A percentile compares a stretch with the other conserved stretches of the same genome.
These are phyloP conservation scores for Panagrolaimus sp. DNA, from an alignment of 1,140 invertebrate species.

Conservation along the genomic window DNA sequence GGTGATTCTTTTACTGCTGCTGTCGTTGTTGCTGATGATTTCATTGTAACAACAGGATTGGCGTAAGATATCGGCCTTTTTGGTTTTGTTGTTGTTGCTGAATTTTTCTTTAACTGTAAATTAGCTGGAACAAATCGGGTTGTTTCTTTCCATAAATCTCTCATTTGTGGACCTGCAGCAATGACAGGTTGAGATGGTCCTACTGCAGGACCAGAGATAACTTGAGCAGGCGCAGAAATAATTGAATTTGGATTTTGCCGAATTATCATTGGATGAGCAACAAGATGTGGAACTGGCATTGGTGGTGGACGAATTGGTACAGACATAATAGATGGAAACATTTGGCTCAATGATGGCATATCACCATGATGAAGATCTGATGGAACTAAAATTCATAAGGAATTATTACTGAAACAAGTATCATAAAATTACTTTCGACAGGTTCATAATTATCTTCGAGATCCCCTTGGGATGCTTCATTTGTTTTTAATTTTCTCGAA, in stretches of 20 bases:
- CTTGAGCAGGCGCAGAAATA: constrained; percentile 57
- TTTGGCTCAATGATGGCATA: not conserved
- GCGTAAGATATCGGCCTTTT: constrained; percentile 29
- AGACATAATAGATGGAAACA: not conserved
- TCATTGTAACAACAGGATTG: not conserved
- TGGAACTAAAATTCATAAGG: too few species aligned
- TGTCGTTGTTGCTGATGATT: too few species aligned
- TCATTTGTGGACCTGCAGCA: constrained; percentile 61
- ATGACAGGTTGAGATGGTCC: constrained; percentile 39
- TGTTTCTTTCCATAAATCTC: constrained; percentile 60
- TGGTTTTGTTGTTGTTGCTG: constrained; percentile 55
- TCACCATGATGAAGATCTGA: not conserved
- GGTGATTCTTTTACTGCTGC: not conserved
- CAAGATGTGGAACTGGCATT: not conserved
- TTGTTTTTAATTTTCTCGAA: not conserved
- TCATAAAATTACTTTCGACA: constrained; percentile 4
- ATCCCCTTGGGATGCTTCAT: not conserved
- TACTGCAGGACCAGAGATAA: constrained; percentile 39
- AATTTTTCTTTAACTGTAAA: constrained; percentile 57
- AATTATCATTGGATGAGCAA: too few species aligned
- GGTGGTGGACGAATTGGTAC: not conserved
- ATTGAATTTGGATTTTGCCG: not conserved
- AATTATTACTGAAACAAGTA: too few species aligned
- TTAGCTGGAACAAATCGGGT: constrained; percentile 61
- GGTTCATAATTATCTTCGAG: not conserved